Evolutionary conservation across 1,140 invertebrate species (phyloP), one percentile per base, ranked within the genome.

Genomic region (Magallana ariakensis): DNA sequence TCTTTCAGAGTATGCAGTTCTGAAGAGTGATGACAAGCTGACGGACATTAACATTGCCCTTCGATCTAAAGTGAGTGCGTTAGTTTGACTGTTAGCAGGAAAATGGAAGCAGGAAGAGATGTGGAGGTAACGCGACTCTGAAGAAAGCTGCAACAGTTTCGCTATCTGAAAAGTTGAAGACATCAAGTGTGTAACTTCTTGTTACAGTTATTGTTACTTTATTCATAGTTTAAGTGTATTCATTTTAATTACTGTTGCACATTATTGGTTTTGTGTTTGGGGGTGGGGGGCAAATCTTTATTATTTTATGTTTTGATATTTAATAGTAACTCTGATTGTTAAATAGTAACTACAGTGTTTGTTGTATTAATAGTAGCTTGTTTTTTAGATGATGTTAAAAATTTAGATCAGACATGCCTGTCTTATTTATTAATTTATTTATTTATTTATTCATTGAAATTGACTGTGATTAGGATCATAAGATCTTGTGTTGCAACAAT

Each of bases 1-100:
- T 75, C 19, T 75, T 75, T 75, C 66, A 75, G 66, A 75, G 11
- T 75, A 75, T 75, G 66, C 66, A 75, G 66, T 75, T 22, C n/a
- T 75, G n/a, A 75, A 19, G 19, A 33, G 66, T 19, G 26, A 33
- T 11, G 66, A 75, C 10, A 75, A 75, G 19, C 13, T 75, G 9
- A 75, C 11, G 1, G 66, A 75, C 66, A 75, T 75, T 19, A 75
- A 75, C n/a, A 13, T 75, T 75, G 11, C 66, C 11, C 19, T 75
- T 16, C 11, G 66, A 19, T 75, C 66, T 11, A 75, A 75, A 75
- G 26, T 75, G 66, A 75, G 66, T 19, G 66, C 66, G n/a, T 75
- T 75, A 33, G 66, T 75, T 13, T 75, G 66, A n/a, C n/a, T 19
- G 19, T 19, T 19, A 75, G 66, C 19, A 75, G 19, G 26, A 75